Conservation (phyloP, 2,888 invertebrate species). For the Reticulitermes lucifugus region DNA sequence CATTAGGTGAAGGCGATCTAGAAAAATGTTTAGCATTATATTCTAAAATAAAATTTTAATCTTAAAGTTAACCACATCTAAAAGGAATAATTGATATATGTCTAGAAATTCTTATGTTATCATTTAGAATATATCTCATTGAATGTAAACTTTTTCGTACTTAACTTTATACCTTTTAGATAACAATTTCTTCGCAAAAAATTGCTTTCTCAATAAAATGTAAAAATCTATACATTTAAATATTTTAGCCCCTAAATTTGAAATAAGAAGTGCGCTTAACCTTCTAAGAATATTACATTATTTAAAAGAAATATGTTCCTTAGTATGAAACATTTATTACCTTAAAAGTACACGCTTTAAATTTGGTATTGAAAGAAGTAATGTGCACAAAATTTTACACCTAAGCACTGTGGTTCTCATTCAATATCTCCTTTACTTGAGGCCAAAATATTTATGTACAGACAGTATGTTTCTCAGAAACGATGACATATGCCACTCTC, state of each 20-base stretch:
- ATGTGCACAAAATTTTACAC: slow-evolving; percentile 12
- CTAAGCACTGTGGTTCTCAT: neutral
- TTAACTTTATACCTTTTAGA: slow-evolving; percentile 29
- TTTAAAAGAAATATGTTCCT: neutral
- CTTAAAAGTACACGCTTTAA: neutral
- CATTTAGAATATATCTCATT: slow-evolving; percentile 52
- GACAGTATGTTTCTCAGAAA: neutral
- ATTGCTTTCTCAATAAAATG: slow-evolving; percentile 11
- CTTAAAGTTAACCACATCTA: neutral
- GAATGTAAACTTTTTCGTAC: slow-evolving; percentile 33
- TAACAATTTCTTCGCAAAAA: slow-evolving; percentile 36
- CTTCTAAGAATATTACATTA: neutral
- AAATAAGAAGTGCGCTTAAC: neutral
- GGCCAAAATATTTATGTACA: neutral
- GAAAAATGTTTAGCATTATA: slow-evolving; percentile 3
- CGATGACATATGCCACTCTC: neutral
- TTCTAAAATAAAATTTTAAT: slow-evolving; percentile 18
- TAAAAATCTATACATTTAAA: slow-evolving; percentile 25
- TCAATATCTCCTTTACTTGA: neutral
- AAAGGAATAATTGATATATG: slow-evolving; percentile 14
- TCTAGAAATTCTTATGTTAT: slow-evolving; percentile 28
- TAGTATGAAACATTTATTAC: neutral
- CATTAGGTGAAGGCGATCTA: neutral
- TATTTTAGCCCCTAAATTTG: slow-evolving; percentile 26
- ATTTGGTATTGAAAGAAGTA: neutral